Evolutionary conservation across 2,113 vertebrate genomes (phyloP), one percentile per base, ranked within the genome.

Genomic region (Cebus imitator): DNA sequence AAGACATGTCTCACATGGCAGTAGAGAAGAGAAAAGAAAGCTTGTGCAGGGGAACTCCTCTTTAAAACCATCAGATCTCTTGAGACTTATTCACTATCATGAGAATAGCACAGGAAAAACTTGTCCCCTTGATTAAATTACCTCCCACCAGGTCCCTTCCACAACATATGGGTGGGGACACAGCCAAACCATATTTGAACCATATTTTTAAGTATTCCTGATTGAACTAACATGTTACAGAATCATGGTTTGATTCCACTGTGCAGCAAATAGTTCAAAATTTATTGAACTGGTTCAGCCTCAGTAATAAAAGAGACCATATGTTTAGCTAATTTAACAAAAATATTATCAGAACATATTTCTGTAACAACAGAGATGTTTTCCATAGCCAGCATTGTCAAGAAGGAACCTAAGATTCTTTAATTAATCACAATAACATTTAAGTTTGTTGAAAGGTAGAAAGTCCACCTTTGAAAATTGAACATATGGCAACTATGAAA

Each of bases 221-320:
- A 98, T 90, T 97, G 85, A 96, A 97, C 90, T 92, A 32, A n/a
- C 95, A 94, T 98, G 66, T 48, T 97, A 48, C 27, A 94, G 91
- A 97, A 94, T 95, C 82, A 95, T 90, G 95, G 40, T 68, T 97
- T 97, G 27, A 84, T 94, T 92, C 11, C 50, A 50, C 55, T 95
- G 13, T 87, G 45, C 27, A 95, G 43, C 16, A 91, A 94, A 87
- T 9, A 83, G 55, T 79, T 96, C 30, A 76, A 96, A 94, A 58
- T 96, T 93, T 98, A 98, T 92, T 98, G 91, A 97, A 52, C 76
- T 97, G 27, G 64, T 81, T 87, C 79, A 98, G 76, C 52, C 30
- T 97, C 94, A 94, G 94, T 85, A 92, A 90, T 86, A 66, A 95
- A 96, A 96, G 94, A 58, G 68, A 91, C 72, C 48, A 87, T 91